Evolutionary conservation across 2,797 vertebrate genomes (phyloP), one percentile per base, ranked within the genome.

Genomic region (Gouania willdenowi): DNA sequence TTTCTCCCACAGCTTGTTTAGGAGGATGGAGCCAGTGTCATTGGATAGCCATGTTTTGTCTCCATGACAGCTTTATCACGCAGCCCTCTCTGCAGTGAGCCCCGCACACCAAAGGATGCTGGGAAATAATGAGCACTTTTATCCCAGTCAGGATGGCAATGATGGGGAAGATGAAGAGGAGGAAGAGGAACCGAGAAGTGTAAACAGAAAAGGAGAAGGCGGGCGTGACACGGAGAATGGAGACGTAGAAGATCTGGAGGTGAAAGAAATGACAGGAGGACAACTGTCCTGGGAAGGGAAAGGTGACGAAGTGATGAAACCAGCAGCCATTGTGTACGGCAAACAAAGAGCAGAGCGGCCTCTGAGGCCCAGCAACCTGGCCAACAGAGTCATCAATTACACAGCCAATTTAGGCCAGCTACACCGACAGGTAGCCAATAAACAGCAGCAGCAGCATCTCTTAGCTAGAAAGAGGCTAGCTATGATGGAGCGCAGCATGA

Each of bases 401-500:
- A 61, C 77, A 36, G 41, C 81, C 51, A 84, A 75, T 67, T 85
- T 81, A 61, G 76, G 57, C 11, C 60, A 30, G 4, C 31, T 57
- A n/a, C 79, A 80, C 57, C 84, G 84, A 34, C 86, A 77, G 11
- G 41, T 47, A 12, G 50, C 64, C 71, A 75, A 50, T 57, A 82
- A 82, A 63, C 76, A 74, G 33, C 57, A 71, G 8, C 27, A 60
- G 25, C 57, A 71, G 8, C 57, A 75, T 15, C 12, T 62, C 15
- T 38, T 57, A 4, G 32, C 42, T 26, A 69, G 66, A 50, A 87
- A 86, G 47, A 82, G 86, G 49, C 74, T 91, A 46, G 88, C 83
- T 47, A 78, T 84, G 42, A 92, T 92, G 84, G 90, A 90, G 60
- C 89, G 91, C 54, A 92, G 92, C 77, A 93, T 92, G 90, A 91